Conservation (phyloP, 2,797 vertebrate genomes). For the Scarus forsteni region DNA sequence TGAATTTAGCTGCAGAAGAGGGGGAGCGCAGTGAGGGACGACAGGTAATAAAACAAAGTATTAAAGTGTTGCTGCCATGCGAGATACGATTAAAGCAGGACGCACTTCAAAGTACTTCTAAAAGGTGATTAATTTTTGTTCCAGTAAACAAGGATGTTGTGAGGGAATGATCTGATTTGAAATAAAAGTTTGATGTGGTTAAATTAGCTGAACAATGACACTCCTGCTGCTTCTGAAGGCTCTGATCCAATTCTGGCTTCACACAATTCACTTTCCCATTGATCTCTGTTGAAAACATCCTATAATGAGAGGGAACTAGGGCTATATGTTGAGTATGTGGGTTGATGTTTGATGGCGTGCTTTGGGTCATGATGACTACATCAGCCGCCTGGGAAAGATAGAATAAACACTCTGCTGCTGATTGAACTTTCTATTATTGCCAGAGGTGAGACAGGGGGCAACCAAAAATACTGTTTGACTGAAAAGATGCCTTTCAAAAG, state of each 20-base stretch:
- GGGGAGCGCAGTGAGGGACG: constrained; percentile 24
- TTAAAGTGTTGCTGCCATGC: constrained; percentile 25
- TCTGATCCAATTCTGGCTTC: constrained; percentile 33
- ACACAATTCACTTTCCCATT: constrained; percentile 25
- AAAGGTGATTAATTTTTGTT: constrained; percentile 28
- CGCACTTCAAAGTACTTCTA: constrained; percentile 38
- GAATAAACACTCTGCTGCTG: constrained; percentile 10
- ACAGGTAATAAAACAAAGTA: constrained; percentile 41
- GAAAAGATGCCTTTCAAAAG: constrained; percentile 50
- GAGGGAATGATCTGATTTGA: constrained; percentile 33
- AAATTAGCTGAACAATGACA: constrained; percentile 39
- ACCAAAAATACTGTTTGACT: constrained; percentile 16
- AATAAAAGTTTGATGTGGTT: constrained; percentile 24
- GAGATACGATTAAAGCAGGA: constrained; percentile 41
- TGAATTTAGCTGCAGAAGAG: constrained; percentile 43
- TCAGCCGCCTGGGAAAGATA: constrained; percentile 11
- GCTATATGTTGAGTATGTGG: constrained; percentile 36
- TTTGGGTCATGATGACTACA: constrained; percentile 25
- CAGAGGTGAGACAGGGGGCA: constrained; percentile 46
- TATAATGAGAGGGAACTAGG: constrained; percentile 30
- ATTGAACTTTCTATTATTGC: constrained; percentile 23
- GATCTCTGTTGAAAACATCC: constrained; percentile 38
- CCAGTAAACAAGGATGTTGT: constrained; percentile 29
- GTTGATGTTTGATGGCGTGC: constrained; percentile 22
- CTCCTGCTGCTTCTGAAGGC: constrained; percentile 17